phyloP scores from a whole-genome alignment of 2,113 vertebrate genomes.

The Xiphophorus hellerii region DNA sequence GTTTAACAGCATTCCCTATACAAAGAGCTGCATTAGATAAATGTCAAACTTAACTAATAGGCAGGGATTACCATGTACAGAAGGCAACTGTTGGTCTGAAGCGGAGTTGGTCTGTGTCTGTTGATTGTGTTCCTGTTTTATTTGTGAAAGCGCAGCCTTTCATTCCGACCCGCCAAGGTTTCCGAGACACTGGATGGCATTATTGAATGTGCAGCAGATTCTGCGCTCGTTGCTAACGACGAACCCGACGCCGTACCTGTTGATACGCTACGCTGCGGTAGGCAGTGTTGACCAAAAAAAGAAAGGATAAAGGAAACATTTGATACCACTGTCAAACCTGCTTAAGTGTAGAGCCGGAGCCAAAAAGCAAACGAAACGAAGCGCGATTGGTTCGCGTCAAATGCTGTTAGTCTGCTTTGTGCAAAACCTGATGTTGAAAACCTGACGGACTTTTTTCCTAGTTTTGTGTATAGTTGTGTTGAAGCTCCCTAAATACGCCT shows the following conservation, averaged over 20 bases:
- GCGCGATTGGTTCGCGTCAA: background rate
- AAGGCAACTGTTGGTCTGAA: slow-evolving; percentile 41
- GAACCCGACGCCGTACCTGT: slow-evolving; percentile 42
- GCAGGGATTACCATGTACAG: slow-evolving; percentile 63
- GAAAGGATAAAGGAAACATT: background rate
- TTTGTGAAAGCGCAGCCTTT: slow-evolving; percentile 29
- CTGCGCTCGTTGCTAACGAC: slow-evolving; percentile 33
- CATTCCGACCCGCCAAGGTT: slow-evolving; percentile 39
- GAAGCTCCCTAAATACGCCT: too few relatives aligned
- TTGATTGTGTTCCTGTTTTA: slow-evolving; percentile 12
- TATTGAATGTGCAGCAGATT: slow-evolving; percentile 66
- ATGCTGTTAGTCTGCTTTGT: background rate
- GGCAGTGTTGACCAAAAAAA: background rate
- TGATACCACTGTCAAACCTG: background rate
- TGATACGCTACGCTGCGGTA: slow-evolving; percentile 34
- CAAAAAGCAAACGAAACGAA: background rate
- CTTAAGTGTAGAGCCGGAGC: background rate
- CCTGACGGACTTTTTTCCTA: too few relatives aligned
- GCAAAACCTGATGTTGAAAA: too few relatives aligned
- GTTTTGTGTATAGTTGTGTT: too few relatives aligned
- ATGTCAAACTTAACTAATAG: slow-evolving; percentile 43
- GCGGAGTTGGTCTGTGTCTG: slow-evolving; percentile 19
- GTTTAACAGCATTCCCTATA: slow-evolving; percentile 53
- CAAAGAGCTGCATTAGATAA: slow-evolving; percentile 45
- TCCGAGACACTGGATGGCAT: slow-evolving; percentile 74